Evolutionary conservation across 2,113 vertebrate species (phyloP).

Genomic region (Pseudorectes ferrugineus): DNA sequence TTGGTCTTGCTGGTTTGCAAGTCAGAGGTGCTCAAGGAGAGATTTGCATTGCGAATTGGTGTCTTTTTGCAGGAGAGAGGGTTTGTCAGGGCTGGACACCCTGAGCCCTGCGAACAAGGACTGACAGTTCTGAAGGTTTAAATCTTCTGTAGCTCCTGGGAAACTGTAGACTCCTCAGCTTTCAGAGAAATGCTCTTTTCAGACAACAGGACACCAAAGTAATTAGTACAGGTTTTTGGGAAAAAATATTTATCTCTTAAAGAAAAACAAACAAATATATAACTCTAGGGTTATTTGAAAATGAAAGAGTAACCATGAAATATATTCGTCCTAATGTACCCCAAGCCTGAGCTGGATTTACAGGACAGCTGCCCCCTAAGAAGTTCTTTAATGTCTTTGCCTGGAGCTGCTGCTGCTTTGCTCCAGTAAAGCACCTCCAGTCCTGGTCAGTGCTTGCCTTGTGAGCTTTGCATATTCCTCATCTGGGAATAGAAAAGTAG

Average conservation of each 20-base stretch:
- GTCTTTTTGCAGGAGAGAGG: not conserved
- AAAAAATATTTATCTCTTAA: not conserved
- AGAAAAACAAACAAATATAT: not conserved
- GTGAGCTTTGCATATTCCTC: not conserved
- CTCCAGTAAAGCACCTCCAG: not conserved
- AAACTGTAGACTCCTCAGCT: not conserved
- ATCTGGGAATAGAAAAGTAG: not conserved
- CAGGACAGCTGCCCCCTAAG: not conserved
- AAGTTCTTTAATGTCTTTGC: accelerated
- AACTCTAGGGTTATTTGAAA: not conserved
- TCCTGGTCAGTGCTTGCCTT: not conserved
- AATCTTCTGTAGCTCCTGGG: not conserved
- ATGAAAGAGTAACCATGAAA: not conserved
- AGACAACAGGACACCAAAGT: not conserved
- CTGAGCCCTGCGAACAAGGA: not conserved
- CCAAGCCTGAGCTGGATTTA: not conserved
- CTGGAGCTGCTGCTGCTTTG: not conserved
- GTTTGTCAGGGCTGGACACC: not conserved
- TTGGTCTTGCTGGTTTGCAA: not conserved
- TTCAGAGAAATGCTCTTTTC: not conserved
- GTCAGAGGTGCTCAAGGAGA: not conserved
- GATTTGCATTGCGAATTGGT: not conserved
- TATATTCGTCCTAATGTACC: not conserved
- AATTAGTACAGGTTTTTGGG: not conserved
- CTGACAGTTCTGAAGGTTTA: not conserved